Base-by-base conservation (phyloP, 2,888 invertebrate species). In the Bembecia ichneumoniformis region DNA sequence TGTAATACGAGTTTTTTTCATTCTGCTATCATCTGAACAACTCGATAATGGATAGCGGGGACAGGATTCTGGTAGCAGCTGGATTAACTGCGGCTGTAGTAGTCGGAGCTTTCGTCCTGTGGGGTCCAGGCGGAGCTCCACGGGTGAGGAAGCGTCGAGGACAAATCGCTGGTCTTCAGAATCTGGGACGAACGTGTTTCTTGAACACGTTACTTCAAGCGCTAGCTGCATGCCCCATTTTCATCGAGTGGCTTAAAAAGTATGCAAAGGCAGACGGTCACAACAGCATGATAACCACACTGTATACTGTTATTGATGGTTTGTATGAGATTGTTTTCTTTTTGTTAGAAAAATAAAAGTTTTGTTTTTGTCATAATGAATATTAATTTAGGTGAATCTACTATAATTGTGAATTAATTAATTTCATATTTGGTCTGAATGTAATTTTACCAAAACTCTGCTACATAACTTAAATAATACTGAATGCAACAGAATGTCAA, bases 141-240 rank as follows among this genome's bases (percentile, higher is more conserved):
- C 86, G 89, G 52, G 79, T 89, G 51, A 83, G 91, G 36, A 90
- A 90, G 65, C 83, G 91, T 34, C 84, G 91, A 62, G 95, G 95
- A 16, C 91, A 94, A 71, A 90, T 95, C 49, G 91, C 94, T 20
- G 98, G 97, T 7, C 88, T 98, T 36, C 93, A 94, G 58, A 98
- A 98, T 84, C 89, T 97, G 56, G 97, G 97, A 43, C 93, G 95
- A 60, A 96, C 97, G 0, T 98, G 98, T 77, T 98, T 97, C 74
- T 83, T 98, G 49, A 98, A 98, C 82, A 94, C 97, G 0, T 84
- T 97, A 46, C 87, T 98, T 20, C 98, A 98, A 83, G 94, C 96
- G 2, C 82, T 97, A 58, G 95, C 97, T 17, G 94, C 96, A 3
- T 96, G 96, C 74, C 93, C 95, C 36, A 91, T 91, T 53, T 94